phyloP scores from a whole-genome alignment of 2,888 invertebrate genomes.

The Kryphioiulus occultus region DNA sequence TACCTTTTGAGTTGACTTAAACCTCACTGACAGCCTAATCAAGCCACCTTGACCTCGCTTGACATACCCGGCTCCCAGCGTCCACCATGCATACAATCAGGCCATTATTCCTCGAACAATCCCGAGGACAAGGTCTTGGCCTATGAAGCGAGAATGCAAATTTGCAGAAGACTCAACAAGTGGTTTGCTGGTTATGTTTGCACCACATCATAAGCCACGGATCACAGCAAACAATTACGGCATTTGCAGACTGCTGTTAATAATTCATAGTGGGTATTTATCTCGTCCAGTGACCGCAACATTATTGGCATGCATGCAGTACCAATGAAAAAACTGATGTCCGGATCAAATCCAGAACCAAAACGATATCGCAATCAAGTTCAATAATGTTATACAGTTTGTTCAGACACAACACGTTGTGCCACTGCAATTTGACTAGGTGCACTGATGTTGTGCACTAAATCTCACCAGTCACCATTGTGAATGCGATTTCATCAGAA shows the following conservation, averaged over 20 bases:
- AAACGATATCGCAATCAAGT: not conserved
- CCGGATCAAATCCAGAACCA: not conserved
- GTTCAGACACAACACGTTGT: not conserved
- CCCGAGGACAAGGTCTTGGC: not conserved
- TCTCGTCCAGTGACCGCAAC: not conserved
- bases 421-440: not conserved
- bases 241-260: not conserved
- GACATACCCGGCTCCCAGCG: not conserved
- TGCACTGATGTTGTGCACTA: no score
- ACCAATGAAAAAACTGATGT: not conserved
- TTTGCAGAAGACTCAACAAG: conserved; percentile 28
- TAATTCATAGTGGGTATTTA: not conserved
- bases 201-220: not conserved
- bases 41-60: not conserved
- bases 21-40: not conserved
- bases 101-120: not conserved
- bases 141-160: not conserved
- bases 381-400: not conserved
- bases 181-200: not conserved
- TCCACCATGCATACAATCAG: not conserved
- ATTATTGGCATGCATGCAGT: not conserved
- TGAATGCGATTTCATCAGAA: not conserved
- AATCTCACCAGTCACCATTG: no score
- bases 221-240: not conserved
- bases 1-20: not conserved